phyloP scores from a whole-genome alignment of 2,113 vertebrate genomes.

The Suricata suricatta region DNA sequence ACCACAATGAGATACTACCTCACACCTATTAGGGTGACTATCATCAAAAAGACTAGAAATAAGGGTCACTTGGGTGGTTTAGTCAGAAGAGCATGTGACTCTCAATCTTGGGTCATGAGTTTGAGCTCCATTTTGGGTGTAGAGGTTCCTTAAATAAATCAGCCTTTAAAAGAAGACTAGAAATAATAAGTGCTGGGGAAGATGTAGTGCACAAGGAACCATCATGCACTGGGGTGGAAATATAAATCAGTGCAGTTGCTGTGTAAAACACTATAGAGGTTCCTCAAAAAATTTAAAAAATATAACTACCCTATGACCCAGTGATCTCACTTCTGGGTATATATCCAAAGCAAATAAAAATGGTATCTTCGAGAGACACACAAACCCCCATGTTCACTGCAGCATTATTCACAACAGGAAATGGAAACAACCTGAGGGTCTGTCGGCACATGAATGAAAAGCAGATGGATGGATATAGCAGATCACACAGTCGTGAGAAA shows the following conservation, averaged over 20 bases:
- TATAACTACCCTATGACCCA: background rate
- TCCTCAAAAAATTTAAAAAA: background rate
- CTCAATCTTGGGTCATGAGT: background rate
- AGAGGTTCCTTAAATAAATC: background rate
- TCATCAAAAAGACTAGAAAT: background rate
- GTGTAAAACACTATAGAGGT: background rate
- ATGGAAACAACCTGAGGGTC: background rate
- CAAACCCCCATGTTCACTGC: background rate
- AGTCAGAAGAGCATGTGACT: background rate
- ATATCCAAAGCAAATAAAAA: background rate
- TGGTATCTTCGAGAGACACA: background rate
- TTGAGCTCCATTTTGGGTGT: background rate
- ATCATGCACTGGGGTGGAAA: background rate
- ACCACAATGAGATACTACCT: background rate
- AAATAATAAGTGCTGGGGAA: background rate
- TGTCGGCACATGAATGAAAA: background rate
- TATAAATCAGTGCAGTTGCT: background rate
- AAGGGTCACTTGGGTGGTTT: background rate
- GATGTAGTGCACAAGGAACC: background rate
- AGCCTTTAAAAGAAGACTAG: background rate
- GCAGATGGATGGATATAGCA: background rate
- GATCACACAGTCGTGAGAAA: background rate
- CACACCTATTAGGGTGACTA: background rate
- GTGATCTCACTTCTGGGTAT: background rate
- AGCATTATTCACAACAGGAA: background rate